Conservation (phyloP, 2,113 vertebrate genomes). For the Alouatta palliata region DNA sequence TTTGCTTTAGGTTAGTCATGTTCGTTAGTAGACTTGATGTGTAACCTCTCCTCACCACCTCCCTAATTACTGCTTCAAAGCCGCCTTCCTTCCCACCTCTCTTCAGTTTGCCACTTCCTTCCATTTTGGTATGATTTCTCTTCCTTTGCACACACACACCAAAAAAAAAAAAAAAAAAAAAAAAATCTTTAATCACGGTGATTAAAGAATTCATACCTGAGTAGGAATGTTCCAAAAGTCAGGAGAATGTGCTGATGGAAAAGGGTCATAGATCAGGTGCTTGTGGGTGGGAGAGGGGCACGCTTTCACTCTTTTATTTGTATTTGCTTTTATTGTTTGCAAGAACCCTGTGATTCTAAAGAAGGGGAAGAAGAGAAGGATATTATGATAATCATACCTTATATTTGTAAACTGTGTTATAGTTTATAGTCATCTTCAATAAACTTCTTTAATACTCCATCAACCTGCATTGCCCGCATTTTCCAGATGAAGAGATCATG, state of each 20-base stretch:
- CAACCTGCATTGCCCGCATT: background rate
- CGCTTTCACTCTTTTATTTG: background rate
- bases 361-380: background rate
- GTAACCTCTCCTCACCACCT: background rate
- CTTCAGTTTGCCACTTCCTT: background rate
- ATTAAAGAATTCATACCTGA: background rate
- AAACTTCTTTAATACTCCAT: background rate
- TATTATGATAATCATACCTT: background rate
- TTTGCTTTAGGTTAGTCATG: background rate
- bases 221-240: background rate
- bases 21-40: background rate
- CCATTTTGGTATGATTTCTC: background rate
- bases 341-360: background rate
- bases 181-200: background rate
- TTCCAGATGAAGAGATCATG: background rate
- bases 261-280: background rate
- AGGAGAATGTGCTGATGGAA: background rate
- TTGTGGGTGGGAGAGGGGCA: accelerated
- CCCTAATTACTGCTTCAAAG: background rate
- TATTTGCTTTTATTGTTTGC: background rate
- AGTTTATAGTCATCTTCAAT: background rate
- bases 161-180: background rate
- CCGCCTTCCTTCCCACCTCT: background rate
- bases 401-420: background rate
- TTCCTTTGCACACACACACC: background rate